These are phyloP conservation scores for Zaprionus camerounensis DNA, from an alignment of 1,140 invertebrate species.

Conservation along the genomic window DNA sequence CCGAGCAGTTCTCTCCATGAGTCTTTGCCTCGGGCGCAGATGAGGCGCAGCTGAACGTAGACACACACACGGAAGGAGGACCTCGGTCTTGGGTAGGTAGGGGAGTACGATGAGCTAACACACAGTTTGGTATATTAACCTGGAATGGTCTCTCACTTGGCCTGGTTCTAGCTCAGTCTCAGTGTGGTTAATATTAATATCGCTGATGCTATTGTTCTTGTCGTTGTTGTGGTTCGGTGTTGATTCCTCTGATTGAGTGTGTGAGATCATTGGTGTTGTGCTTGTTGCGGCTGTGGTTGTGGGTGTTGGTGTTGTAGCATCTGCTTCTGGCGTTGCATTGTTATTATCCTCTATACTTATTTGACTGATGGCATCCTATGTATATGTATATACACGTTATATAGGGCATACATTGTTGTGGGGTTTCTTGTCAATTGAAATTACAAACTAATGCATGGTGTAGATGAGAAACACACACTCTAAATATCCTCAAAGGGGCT, in stretches of 20 bases:
- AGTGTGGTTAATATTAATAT: constrained; percentile 14
- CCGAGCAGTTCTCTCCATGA: constrained; percentile 1
- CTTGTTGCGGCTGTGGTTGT: constrained; percentile 36
- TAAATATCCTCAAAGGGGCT: background rate
- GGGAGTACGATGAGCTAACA: constrained; percentile 7
- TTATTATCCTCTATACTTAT: constrained; percentile 67
- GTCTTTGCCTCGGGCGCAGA: background rate
- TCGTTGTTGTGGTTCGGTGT: constrained; percentile 27
- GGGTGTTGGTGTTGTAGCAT: constrained; percentile 21
- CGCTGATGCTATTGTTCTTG: constrained; percentile 17
- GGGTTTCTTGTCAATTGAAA: background rate
- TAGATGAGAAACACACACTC: constrained; percentile 5
- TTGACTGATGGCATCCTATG: constrained; percentile 65
- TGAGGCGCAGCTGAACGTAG: background rate
- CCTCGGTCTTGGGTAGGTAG: background rate
- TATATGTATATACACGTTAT: constrained; percentile 8
- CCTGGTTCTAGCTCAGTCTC: constrained; percentile 31
- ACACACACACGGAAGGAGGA: constrained; percentile 15
- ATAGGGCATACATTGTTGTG: background rate
- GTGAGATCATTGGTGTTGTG: constrained; percentile 46
- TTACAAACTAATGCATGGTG: background rate
- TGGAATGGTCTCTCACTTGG: constrained; percentile 47
- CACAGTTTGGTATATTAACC: constrained; percentile 63
- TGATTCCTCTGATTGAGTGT: constrained; percentile 45
- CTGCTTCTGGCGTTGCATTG: constrained; percentile 38